Percentiles rank a stretch among this genome's conserved stretches.
Evolutionary conservation across 2,797 vertebrate genomes (phyloP).

Genomic region (Sphenodon punctatus): DNA sequence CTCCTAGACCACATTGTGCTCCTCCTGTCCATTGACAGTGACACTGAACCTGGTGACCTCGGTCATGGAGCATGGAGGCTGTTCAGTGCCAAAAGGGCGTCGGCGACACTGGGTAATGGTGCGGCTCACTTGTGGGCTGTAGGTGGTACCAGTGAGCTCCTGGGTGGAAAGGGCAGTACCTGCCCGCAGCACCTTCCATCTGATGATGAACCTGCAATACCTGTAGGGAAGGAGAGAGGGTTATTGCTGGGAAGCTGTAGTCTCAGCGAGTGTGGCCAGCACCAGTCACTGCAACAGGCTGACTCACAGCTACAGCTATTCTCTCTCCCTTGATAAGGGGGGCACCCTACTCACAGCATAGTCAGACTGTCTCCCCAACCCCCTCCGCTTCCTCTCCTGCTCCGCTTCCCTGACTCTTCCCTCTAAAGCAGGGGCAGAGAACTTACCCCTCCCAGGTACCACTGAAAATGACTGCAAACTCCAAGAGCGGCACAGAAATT

Average conservation of each 20-base stretch:
- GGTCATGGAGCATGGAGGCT: slow-evolving; percentile 6
- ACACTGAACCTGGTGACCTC: slow-evolving; percentile 14
- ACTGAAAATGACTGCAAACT: too few relatives aligned
- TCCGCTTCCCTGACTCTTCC: too few relatives aligned
- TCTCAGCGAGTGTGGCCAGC: neutral
- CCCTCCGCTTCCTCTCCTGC: neutral
- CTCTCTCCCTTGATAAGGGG: neutral
- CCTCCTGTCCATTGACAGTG: neutral
- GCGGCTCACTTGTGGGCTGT: slow-evolving; percentile 9
- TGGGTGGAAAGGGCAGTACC: slow-evolving; percentile 1
- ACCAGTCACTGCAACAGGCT: neutral
- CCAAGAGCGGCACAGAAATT: too few relatives aligned
- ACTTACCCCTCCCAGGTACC: too few relatives aligned
- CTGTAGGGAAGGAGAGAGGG: neutral
- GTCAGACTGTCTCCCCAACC: neutral
- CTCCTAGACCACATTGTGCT: neutral
- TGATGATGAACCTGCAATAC: slow-evolving; percentile 30
- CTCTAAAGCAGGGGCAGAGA: too few relatives aligned
- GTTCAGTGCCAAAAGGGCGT: neutral
- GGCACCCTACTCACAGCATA: neutral
- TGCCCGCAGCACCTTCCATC: neutral
- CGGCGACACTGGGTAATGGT: neutral
- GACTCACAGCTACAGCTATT: neutral
- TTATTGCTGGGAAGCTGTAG: neutral
- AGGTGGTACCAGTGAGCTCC: slow-evolving; percentile 11